These are phyloP conservation scores for Sterna hirundo DNA, from an alignment of 2,113 vertebrate genomes.

Conservation along the genomic window DNA sequence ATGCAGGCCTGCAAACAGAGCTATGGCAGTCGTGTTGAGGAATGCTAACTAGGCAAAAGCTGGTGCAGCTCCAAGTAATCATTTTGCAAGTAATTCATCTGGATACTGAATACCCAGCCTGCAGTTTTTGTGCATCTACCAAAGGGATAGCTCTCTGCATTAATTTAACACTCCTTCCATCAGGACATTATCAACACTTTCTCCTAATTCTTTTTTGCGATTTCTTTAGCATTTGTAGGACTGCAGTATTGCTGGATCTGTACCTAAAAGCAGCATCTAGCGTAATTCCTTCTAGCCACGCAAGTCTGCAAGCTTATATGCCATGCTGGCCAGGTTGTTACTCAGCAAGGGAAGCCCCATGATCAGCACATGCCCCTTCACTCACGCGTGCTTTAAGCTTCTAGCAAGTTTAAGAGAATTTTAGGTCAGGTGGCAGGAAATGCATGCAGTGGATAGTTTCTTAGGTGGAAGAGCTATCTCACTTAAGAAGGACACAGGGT, in stretches of 20 bases:
- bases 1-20: neutral
- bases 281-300: neutral
- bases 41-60: constrained; percentile 7
- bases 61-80: constrained; percentile 6
- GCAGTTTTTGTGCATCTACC: neutral
- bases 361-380: rapidly evolving
- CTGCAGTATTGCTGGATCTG: neutral
- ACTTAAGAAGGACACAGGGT: neutral
- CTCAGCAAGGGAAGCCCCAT: neutral
- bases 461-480: neutral
- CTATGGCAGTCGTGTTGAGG: neutral
- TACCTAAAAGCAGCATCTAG: neutral
- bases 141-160: neutral
- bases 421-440: neutral
- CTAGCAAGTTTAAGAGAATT: neutral
- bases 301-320: neutral
- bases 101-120: neutral
- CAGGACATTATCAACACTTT: neutral
- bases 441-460: neutral
- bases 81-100: neutral
- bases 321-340: neutral
- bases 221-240: neutral
- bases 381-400: neutral
- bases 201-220: neutral
- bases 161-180: neutral